Percentiles rank a stretch among this genome's conserved stretches.
Evolutionary conservation across 2,888 invertebrate species (phyloP).

Genomic region (Allolobophora icterica): DNA sequence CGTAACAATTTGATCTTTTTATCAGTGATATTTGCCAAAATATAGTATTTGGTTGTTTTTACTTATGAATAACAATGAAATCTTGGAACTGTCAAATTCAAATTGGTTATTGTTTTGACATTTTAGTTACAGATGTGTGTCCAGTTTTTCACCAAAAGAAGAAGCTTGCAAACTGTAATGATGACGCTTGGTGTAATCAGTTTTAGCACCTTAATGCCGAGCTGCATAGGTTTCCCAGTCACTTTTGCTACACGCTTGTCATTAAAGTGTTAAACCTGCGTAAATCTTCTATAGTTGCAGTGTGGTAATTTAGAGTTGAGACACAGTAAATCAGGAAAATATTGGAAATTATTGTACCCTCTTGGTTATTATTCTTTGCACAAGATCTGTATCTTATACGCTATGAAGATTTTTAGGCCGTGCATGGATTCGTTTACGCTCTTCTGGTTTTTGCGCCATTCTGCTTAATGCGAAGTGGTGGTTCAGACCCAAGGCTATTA

Average conservation of each 20-base stretch:
- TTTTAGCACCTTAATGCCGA: too few relatives aligned
- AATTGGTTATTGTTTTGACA: not conserved
- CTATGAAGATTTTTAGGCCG: too few relatives aligned
- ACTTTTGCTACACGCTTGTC: too few relatives aligned
- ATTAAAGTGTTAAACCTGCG: too few relatives aligned
- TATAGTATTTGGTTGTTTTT: too few relatives aligned
- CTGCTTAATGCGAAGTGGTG: too few relatives aligned
- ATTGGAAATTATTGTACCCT: not conserved
- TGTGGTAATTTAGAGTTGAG: not conserved
- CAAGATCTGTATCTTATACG: too few relatives aligned
- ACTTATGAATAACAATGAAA: not conserved
- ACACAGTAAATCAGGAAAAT: not conserved
- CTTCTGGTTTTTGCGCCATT: too few relatives aligned
- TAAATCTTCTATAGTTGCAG: not conserved
- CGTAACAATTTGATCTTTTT: not conserved
- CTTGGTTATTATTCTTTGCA: not conserved
- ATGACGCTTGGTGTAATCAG: not conserved
- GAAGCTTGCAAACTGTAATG: not conserved
- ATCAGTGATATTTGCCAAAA: not conserved
- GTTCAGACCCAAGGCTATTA: too few relatives aligned
- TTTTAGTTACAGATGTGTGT: not conserved
- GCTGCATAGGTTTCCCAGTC: too few relatives aligned
- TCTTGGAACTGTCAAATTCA: not conserved
- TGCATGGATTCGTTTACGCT: too few relatives aligned
- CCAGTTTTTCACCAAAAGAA: not conserved